Conservation (phyloP, 1,140 invertebrate genomes). For the Aphaenogaster floridana region DNA sequence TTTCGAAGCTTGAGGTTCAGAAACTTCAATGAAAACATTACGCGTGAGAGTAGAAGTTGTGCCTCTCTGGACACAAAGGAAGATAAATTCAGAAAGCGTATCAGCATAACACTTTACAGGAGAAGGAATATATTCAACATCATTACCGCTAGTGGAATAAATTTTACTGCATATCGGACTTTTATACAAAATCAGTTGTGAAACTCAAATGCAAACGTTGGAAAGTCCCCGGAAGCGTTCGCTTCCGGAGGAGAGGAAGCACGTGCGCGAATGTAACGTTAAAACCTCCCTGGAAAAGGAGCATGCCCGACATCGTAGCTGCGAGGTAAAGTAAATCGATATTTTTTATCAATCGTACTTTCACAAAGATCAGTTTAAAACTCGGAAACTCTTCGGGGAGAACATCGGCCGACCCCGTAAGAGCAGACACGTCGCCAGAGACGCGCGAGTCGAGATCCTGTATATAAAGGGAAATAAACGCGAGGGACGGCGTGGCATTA, state of each 20-base stretch:
- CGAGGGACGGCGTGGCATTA: slow-evolving; percentile 14
- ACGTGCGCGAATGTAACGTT: not conserved
- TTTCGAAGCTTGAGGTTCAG: not conserved
- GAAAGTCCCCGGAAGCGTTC: slow-evolving; percentile 4
- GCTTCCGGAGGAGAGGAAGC: not conserved
- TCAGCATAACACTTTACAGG: not conserved
- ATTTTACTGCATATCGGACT: not conserved
- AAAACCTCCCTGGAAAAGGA: not conserved
- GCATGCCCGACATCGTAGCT: not conserved
- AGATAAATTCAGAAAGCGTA: slow-evolving; percentile 20
- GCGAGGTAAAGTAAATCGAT: not conserved
- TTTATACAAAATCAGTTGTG: slow-evolving; percentile 13
- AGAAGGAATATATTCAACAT: not conserved
- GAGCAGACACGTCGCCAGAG: not conserved
- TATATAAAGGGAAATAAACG: slow-evolving; percentile 37
- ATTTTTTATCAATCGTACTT: not conserved
- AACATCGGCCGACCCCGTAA: not conserved
- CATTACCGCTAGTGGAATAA: not conserved
- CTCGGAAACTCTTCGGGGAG: not conserved
- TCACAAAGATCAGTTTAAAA: not conserved
- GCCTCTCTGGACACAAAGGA: not conserved
- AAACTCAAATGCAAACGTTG: slow-evolving; percentile 11
- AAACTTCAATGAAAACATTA: not conserved
- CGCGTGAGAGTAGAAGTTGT: not conserved
- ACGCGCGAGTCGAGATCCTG: not conserved